Evolutionary conservation across 1,140 invertebrate genomes (phyloP).

Genomic region (Trissolcus basalis): DNA sequence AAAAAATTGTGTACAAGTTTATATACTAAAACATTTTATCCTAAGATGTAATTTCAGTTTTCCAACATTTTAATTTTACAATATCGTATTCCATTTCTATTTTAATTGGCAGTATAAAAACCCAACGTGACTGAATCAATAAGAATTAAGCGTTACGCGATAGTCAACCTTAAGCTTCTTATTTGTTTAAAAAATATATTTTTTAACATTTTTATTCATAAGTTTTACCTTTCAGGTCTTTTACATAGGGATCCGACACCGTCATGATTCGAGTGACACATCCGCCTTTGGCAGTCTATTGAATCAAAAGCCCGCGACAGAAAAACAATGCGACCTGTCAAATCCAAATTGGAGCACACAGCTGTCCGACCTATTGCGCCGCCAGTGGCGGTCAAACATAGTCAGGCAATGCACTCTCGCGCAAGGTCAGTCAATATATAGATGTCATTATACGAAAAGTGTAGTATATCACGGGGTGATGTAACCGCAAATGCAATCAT

Average conservation of each 20-base stretch:
- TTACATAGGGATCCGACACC: conserved; percentile 77
- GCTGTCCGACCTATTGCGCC: conserved; percentile 13
- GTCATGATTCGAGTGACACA: conserved; percentile 70
- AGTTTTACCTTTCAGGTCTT: conserved; percentile 77
- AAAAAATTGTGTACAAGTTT: no score
- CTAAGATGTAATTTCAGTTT: no score
- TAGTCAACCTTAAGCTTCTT: no score
- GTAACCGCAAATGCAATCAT: no score
- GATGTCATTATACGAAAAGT: background rate
- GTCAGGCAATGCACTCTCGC: conserved; percentile 20
- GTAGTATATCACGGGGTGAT: no score
- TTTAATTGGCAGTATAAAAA: no score
- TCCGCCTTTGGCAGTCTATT: background rate
- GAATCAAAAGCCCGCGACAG: background rate
- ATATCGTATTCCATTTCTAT: no score
- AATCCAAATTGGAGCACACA: conserved; percentile 18
- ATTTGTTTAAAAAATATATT: background rate
- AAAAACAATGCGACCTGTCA: conserved; percentile 28
- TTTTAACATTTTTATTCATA: background rate
- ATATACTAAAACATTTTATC: no score
- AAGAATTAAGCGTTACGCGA: no score
- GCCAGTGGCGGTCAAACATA: conserved; percentile 10
- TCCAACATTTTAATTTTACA: no score
- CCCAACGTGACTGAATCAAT: no score
- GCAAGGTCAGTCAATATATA: conserved; percentile 18